Evolutionary conservation across 2,888 invertebrate genomes (phyloP).

Genomic region (Tortricodes alternella): DNA sequence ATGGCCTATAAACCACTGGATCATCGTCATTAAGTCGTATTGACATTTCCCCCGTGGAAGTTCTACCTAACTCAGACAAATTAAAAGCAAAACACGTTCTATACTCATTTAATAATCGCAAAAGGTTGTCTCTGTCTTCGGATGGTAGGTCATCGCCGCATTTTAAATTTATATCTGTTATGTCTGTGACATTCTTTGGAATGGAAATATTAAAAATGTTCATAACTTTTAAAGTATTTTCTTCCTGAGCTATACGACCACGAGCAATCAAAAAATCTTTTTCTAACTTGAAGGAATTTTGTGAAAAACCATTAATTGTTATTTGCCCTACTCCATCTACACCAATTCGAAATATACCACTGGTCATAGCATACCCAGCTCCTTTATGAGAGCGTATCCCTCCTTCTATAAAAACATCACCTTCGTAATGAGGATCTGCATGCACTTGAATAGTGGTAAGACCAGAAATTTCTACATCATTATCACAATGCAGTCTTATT

Average conservation of each 20-base stretch:
- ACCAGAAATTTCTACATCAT: background rate
- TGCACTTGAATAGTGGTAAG: background rate
- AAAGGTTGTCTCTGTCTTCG: background rate
- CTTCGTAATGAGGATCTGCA: background rate
- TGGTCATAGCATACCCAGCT: background rate
- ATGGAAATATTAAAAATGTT: background rate
- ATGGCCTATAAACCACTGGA: conserved; percentile 16
- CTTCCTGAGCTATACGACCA: background rate
- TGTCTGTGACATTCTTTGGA: background rate
- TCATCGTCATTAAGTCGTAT: conserved; percentile 5
- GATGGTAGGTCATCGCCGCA: background rate
- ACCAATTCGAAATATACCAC: background rate
- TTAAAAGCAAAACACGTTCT: conserved; percentile 23
- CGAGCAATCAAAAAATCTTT: background rate
- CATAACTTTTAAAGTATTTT: background rate
- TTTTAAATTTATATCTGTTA: background rate
- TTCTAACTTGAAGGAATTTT: background rate
- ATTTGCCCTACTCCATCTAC: background rate
- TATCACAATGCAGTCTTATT: background rate
- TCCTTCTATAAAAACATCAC: background rate
- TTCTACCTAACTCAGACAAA: conserved; percentile 16
- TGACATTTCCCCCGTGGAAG: background rate
- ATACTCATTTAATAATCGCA: conserved; percentile 8
- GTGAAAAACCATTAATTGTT: background rate
- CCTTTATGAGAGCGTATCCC: background rate